Evolutionary conservation across 2,888 invertebrate species (phyloP).

Genomic region (Acanthosepion esculentum): DNA sequence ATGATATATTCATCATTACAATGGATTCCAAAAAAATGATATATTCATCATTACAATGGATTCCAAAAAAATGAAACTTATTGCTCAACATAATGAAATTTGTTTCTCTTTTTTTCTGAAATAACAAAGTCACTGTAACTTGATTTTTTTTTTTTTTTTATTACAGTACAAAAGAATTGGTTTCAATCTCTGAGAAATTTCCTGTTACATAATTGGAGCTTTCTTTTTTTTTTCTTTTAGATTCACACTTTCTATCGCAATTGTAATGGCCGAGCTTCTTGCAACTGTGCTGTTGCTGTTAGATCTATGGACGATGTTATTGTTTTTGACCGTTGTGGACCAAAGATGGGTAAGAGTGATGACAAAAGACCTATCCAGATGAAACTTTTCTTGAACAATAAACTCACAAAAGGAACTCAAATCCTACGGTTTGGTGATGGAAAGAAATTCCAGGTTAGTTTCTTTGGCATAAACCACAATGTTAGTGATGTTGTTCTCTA

Average conservation of each 20-base stretch:
- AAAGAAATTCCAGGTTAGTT: slow-evolving; percentile 56
- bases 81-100: too few species aligned
- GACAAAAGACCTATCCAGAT: slow-evolving; percentile 52
- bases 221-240: slow-evolving; percentile 34
- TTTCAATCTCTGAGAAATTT: too few species aligned
- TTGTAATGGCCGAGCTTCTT: slow-evolving; percentile 49
- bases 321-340: slow-evolving; percentile 49
- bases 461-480: neutral
- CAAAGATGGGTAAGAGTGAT: neutral
- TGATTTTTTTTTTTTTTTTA: too few species aligned
- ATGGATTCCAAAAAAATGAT: too few species aligned
- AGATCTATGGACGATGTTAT: slow-evolving; percentile 49
- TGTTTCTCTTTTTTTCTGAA: too few species aligned
- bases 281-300: slow-evolving; percentile 51
- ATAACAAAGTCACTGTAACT: too few species aligned
- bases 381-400: slow-evolving; percentile 53
- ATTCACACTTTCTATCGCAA: slow-evolving; percentile 52
- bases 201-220: neutral
- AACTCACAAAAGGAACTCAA: slow-evolving; percentile 55
- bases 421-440: slow-evolving; percentile 59
- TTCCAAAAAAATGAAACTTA: too few species aligned
- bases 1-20: too few species aligned
- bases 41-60: too few species aligned
- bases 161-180: too few species aligned
- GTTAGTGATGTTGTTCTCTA: too few species aligned